phyloP scores from a whole-genome alignment of 2,888 invertebrate species.

The Resseliella maxima region DNA sequence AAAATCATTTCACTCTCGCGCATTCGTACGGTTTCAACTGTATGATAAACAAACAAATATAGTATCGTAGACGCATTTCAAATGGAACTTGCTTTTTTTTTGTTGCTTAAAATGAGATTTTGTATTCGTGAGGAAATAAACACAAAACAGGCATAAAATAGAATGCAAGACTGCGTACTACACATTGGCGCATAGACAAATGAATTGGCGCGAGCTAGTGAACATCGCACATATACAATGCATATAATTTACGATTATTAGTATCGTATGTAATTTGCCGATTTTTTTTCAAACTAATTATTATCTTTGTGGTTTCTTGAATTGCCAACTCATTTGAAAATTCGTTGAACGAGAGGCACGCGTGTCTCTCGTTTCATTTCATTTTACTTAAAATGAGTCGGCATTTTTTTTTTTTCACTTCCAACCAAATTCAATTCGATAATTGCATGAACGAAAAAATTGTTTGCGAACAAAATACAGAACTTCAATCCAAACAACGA shows the following conservation, averaged over 20 bases:
- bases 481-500: not conserved
- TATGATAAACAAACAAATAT: not conserved
- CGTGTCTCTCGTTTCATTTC: not conserved
- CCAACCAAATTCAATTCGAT: not conserved
- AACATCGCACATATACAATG: not conserved
- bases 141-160: not conserved
- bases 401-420: not conserved
- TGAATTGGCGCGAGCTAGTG: not conserved
- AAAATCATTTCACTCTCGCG: not conserved
- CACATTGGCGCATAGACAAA: not conserved
- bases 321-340: not conserved
- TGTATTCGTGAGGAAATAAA: not conserved
- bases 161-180: not conserved
- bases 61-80: not conserved
- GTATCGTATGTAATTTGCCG: not conserved
- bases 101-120: not conserved
- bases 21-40: not conserved
- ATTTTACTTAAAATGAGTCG: slow-evolving; percentile 10
- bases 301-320: not conserved
- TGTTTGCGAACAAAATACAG: not conserved
- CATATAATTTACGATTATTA: slow-evolving; percentile 34
- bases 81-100: not conserved
- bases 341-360: not conserved
- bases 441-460: not conserved
- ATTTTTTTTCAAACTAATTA: not conserved